Evolutionary conservation across 2,113 vertebrate genomes (phyloP), one percentile per base, ranked within the genome.

Genomic region (Pangasianodon gigas): DNA sequence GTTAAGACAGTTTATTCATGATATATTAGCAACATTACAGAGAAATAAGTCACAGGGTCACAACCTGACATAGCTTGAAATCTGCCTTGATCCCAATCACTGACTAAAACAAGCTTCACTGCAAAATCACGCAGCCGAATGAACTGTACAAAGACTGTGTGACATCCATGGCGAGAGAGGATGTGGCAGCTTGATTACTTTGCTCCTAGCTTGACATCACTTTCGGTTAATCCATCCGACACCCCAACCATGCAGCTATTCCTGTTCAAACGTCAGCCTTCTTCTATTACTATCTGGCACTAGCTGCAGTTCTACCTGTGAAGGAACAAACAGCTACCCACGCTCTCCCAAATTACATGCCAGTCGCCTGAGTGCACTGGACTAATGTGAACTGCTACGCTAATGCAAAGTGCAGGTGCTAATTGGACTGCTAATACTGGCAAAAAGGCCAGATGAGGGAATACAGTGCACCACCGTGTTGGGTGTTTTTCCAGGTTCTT

Each of bases 131-230:
- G 32, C 71, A 10, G 44, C 32, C 51, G 75, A 77, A 90, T 85
- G 32, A 51, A 79, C 51, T 84, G 18, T 44, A 86, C 69, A 46
- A n/a, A 87, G 37, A 67, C 51, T 86, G 83, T 69, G 75, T 87
- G 84, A 87, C 56, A 82, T 87, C 60, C 84, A 87, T 90, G 75
- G 75, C 51, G 6, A 80, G 56, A 84, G 37, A 67, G 87, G 82
- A 86, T 48, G 56, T 84, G 84, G 88, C 89, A 88, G 87, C 88
- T 84, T 86, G 69, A 92, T 92, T 90, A 92, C 89, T 89, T 60
- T 89, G 84, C 87, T 89, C 79, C 48, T 75, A 89, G 84, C 75
- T 88, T 79, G 54, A 90, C 85, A 87, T 56, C 26, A 62, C 84
- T 91, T 90, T 86, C 37, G 16, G 56, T 81, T 90, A 90, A 90